Conservation (phyloP, 2,797 vertebrate genomes). For the Phoxinus dragarum region DNA sequence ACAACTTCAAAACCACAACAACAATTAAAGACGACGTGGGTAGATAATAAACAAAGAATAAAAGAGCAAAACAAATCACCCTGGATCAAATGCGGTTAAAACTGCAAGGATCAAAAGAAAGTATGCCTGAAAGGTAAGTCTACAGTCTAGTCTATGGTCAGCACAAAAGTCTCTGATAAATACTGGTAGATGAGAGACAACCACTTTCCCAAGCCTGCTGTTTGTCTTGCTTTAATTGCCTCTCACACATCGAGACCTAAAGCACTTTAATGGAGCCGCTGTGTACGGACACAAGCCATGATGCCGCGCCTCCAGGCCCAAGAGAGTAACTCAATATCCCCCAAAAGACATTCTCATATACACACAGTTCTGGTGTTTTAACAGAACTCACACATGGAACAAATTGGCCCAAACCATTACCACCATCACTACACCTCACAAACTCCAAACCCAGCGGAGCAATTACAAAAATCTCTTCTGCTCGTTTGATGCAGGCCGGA, state of each 20-base stretch:
- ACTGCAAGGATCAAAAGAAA: conserved; percentile 12
- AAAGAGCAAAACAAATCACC: background rate
- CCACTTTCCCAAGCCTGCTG: conserved; percentile 38
- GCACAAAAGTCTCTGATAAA: conserved; percentile 51
- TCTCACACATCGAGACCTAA: conserved; percentile 32
- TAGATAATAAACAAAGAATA: conserved; percentile 16
- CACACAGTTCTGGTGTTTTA: conserved; percentile 36
- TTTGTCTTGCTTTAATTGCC: conserved; percentile 58
- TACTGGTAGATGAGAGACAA: conserved; percentile 30
- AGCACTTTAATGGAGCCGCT: conserved; percentile 42
- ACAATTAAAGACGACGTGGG: background rate
- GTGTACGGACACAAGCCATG: conserved; percentile 43
- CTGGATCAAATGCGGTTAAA: conserved; percentile 24
- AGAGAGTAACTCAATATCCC: conserved; percentile 49
- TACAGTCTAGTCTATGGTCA: conserved; percentile 42
- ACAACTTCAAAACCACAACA: conserved; percentile 21
- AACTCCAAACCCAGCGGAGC: conserved; percentile 47
- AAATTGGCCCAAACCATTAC: conserved; percentile 52
- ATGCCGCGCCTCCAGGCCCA: background rate
- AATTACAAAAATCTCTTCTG: conserved; percentile 55
- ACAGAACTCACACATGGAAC: conserved; percentile 18
- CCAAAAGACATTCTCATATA: background rate
- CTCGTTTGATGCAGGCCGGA: conserved; percentile 28
- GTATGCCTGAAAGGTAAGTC: background rate
- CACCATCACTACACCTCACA: conserved; percentile 47